Conservation (phyloP, 2,797 vertebrate species). For the Sphenopsis melanotis region DNA sequence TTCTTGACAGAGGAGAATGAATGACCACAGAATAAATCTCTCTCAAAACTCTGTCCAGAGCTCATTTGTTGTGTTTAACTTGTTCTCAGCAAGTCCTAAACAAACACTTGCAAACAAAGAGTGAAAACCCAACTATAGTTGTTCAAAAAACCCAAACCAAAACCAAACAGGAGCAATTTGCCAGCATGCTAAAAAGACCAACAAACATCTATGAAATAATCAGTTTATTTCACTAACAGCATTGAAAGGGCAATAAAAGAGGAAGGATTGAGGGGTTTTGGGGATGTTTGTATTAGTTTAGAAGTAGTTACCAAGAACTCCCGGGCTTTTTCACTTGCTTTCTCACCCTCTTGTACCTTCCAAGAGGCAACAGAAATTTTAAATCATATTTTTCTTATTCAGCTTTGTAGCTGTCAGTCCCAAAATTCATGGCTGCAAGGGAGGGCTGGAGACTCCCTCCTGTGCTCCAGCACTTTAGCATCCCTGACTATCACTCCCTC, state of each 20-base stretch:
- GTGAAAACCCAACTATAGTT: neutral
- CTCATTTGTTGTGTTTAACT: slow-evolving; percentile 35
- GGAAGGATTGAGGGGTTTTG: neutral
- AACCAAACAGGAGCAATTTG: neutral
- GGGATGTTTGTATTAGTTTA: neutral
- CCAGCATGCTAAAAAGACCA: neutral
- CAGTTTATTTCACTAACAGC: neutral
- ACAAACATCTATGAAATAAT: neutral
- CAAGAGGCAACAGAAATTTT: neutral
- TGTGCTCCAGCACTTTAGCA: neutral
- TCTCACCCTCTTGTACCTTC: neutral
- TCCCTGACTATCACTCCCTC: neutral
- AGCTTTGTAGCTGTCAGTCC: neutral
- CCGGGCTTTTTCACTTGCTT: neutral
- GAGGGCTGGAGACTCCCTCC: neutral
- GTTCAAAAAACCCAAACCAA: neutral
- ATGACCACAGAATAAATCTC: slow-evolving; percentile 13
- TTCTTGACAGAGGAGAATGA: neutral
- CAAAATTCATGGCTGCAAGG: neutral
- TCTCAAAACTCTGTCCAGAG: slow-evolving; percentile 11
- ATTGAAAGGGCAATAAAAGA: neutral
- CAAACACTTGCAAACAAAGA: neutral
- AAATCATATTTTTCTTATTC: neutral
- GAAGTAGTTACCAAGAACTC: neutral
- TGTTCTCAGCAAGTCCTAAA: slow-evolving; percentile 39